phyloP scores from a whole-genome alignment of 2,888 invertebrate species.

The Oligia fasciuncula region DNA sequence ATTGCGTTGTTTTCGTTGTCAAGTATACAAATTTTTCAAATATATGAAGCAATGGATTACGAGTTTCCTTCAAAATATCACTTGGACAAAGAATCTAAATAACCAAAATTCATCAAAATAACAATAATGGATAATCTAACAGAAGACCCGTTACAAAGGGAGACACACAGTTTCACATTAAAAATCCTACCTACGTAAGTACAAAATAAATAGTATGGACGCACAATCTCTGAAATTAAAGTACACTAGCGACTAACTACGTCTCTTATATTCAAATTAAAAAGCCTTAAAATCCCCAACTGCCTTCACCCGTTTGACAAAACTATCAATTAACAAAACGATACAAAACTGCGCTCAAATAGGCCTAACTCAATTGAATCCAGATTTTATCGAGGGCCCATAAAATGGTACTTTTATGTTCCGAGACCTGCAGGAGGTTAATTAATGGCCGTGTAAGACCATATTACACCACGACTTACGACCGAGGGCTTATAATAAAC shows the following conservation, averaged over 20 bases:
- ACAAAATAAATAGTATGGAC: background rate
- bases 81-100: background rate
- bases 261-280: slow-evolving; percentile 59
- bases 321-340: slow-evolving; percentile 63
- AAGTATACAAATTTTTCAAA: background rate
- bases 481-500: slow-evolving; percentile 77
- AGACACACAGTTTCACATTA: background rate
- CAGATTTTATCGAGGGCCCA: slow-evolving; percentile 78
- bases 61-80: background rate
- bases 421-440: slow-evolving; percentile 78
- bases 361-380: slow-evolving; percentile 70
- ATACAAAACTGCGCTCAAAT: slow-evolving; percentile 59
- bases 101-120: background rate
- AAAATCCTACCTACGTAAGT: background rate
- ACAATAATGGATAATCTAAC: background rate
- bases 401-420: slow-evolving; percentile 82
- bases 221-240: background rate
- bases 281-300: slow-evolving; percentile 53
- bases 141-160: background rate
- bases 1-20: background rate
- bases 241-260: slow-evolving; percentile 6
- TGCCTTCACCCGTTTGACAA: slow-evolving; percentile 50
- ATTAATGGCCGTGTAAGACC: slow-evolving; percentile 84
- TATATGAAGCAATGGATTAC: background rate
- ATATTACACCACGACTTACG: slow-evolving; percentile 83